These are phyloP conservation scores for Drosophila pectinifera DNA, from an alignment of 1,140 invertebrate species.

Conservation along the genomic window DNA sequence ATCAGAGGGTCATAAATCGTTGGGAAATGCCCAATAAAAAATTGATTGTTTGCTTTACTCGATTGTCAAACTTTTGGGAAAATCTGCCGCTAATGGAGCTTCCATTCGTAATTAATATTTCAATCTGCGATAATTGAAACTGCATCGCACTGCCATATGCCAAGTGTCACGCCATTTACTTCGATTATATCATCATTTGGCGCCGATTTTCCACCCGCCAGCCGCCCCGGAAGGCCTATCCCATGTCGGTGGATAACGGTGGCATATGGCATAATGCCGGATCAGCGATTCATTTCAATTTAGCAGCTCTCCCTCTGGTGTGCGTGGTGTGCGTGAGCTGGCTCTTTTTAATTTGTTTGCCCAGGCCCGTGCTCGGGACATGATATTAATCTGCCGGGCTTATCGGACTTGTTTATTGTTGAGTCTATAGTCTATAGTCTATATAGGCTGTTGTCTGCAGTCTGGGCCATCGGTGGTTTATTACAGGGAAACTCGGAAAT, in stretches of 20 bases:
- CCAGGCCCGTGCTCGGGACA: constrained; percentile 27
- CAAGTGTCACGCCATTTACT: constrained; percentile 38
- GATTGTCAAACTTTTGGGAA: constrained; percentile 20
- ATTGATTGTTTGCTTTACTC: constrained; percentile 8
- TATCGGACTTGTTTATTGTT: constrained; percentile 66
- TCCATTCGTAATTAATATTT: constrained; percentile 26
- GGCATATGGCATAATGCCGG: constrained; percentile 37
- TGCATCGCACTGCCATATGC: constrained; percentile 7
- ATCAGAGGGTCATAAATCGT: constrained; percentile 1
- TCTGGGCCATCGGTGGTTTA: constrained; percentile 53
- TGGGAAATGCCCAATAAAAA: constrained; percentile 13
- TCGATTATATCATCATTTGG: constrained; percentile 39
- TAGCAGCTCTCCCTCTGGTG: constrained; percentile 10
- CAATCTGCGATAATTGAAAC: constrained; percentile 20
- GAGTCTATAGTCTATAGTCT: constrained; percentile 20
- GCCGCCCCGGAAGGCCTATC: not conserved
- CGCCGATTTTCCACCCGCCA: constrained; percentile 2
- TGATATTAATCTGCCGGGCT: constrained; percentile 58
- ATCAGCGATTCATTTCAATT: constrained; percentile 59
- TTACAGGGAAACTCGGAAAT: constrained; percentile 48
- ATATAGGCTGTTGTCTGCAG: constrained; percentile 16
- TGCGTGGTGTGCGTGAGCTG: constrained; percentile 26
- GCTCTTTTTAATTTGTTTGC: constrained; percentile 64
- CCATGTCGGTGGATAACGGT: not conserved
- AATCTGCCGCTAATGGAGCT: not conserved